Base-by-base conservation (phyloP, 1,140 invertebrate genomes). In the Neodiprion virginianus region DNA sequence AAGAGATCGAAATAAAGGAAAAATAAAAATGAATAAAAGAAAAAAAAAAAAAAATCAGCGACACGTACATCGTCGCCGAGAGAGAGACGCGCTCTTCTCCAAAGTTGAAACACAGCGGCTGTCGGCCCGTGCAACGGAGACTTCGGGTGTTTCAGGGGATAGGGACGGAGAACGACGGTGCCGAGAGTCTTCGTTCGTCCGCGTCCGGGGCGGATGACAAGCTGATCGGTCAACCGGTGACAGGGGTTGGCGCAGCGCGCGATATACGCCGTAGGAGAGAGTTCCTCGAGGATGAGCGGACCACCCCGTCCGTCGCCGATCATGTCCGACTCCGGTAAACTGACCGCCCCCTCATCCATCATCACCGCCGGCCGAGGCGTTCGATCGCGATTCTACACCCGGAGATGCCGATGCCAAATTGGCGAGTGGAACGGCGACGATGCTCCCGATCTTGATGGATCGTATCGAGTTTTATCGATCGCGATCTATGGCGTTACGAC, bases 321-420 rank as follows among this genome's bases (percentile, higher is more conserved):
- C 86, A 84, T 87, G 86, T 86, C 82, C 73, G 83, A 84, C 86
- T 87, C 87, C 86, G 85, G 81, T 88, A 88, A 89, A 89, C 84
- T 88, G 84, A 85, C 86, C 88, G 86, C 87, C 84, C 83, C 79
- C 85, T 89, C 86, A 89, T 89, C 88, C 85, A 89, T 89, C 87
- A 88, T 87, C 78, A 81, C 82, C 81, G 82, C 81, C 79, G 77
- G 80, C 77, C 77, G 75, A 72, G 74, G 2, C 77, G 71, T 76
- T 75, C 69, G 72, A 67, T 78, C 77, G 74, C 81, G n/a, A 79
- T 23, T 11, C 67, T 7, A 69, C 5, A 69, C 67, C 17, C 12
- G 67, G 17, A 21, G 21, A 21, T 11, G 14, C 11, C 11, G 14
- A 14, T 21, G 67, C 14, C 67, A 69, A 69, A 69, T 69, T 69